phyloP scores from a whole-genome alignment of 1,140 invertebrate genomes.

The Drosophila pseudoananassae region DNA sequence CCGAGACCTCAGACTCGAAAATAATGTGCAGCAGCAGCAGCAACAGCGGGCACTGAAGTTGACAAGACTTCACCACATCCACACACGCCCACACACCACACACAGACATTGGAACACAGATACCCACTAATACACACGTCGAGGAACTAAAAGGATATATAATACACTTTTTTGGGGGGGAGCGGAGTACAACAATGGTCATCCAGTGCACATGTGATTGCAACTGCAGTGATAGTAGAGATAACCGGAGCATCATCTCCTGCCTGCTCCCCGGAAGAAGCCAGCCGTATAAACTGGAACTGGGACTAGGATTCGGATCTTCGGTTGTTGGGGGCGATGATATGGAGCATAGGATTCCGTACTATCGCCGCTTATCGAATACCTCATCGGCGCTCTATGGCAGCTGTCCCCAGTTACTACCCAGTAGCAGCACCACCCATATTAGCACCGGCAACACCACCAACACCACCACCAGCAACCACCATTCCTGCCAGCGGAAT shows the following conservation, averaged over 20 bases:
- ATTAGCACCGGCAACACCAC: conserved; percentile 12
- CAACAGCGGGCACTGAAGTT: conserved; percentile 48
- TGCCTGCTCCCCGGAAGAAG: conserved; percentile 59
- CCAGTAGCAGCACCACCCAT: conserved; percentile 28
- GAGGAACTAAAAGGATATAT: conserved; percentile 7
- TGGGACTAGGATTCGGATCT: conserved; percentile 13
- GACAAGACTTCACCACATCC: conserved; percentile 26
- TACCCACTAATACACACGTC: conserved; percentile 6
- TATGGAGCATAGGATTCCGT: conserved; percentile 70
- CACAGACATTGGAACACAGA: conserved; percentile 11
- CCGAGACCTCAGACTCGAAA: conserved; percentile 53
- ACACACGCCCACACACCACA: conserved; percentile 18
- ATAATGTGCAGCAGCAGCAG: conserved; percentile 42
- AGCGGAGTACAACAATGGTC: conserved; percentile 71
- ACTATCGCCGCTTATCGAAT: conserved; percentile 78
- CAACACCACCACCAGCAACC: conserved; percentile 6
- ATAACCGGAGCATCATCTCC: conserved; percentile 68
- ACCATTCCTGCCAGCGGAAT: conserved; percentile 17
- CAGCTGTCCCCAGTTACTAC: conserved; percentile 74
- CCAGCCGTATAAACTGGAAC: conserved; percentile 21
- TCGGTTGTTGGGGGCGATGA: conserved; percentile 61
- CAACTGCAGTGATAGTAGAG: conserved; percentile 80
- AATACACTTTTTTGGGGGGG: conserved; percentile 9
- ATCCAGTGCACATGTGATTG: conserved; percentile 82
- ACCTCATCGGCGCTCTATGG: conserved; percentile 78